Evolutionary conservation across 2,888 invertebrate genomes (phyloP).

Genomic region (Calliphora vomitoria): DNA sequence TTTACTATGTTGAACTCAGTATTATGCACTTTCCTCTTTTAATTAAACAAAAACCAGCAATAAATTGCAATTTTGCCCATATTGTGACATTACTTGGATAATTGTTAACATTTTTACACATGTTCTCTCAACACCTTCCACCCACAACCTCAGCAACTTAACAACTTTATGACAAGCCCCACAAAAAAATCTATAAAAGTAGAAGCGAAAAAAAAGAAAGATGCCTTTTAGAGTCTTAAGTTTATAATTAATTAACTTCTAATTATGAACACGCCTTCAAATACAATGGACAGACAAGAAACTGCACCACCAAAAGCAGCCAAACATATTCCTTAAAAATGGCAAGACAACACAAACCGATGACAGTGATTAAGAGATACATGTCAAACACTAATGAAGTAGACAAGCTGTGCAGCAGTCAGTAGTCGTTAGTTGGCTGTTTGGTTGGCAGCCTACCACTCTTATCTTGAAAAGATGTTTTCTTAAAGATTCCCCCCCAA

Average conservation of each 20-base stretch:
- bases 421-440: conserved; percentile 63
- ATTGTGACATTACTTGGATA: conserved; percentile 36
- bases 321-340: conserved; percentile 15
- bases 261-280: conserved; percentile 71
- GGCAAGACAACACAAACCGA: conserved; percentile 54
- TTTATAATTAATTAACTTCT: conserved; percentile 71
- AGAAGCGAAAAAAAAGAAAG: background rate
- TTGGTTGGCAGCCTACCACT: conserved; percentile 44
- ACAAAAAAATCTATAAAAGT: no score
- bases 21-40: background rate
- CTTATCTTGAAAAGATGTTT: conserved; percentile 59
- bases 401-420: conserved; percentile 60
- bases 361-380: conserved; percentile 74
- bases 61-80: background rate
- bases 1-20: no score
- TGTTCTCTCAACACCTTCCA: conserved; percentile 47
- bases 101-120: conserved; percentile 46
- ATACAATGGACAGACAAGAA: background rate
- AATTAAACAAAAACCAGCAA: background rate
- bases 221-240: conserved; percentile 7
- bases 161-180: conserved; percentile 36
- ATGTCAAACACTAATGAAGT: conserved; percentile 73
- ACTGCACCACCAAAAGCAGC: background rate
- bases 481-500: conserved; percentile 46
- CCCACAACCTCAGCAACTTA: conserved; percentile 26